These are phyloP conservation scores for Syngnathus rostellatus DNA, from an alignment of 2,797 vertebrate genomes.

Conservation along the genomic window DNA sequence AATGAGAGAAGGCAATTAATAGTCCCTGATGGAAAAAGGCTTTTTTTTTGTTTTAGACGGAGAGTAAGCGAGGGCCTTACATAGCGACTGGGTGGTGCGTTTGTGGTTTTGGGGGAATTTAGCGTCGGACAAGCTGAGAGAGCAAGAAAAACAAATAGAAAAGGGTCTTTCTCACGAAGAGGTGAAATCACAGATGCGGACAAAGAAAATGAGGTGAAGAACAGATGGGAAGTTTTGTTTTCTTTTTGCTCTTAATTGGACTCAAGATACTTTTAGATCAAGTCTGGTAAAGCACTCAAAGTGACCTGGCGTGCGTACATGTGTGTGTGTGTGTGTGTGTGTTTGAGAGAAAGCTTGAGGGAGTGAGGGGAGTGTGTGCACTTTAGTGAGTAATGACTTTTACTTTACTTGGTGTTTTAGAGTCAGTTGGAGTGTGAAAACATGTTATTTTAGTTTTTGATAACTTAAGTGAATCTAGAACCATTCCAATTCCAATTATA, in stretches of 20 bases:
- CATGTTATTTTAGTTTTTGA: neutral
- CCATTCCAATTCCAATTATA: neutral
- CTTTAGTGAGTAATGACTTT: neutral
- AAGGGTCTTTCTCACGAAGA: conserved; percentile 1
- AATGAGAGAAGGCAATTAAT: neutral
- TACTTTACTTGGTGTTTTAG: neutral
- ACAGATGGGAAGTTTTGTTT: conserved; percentile 37
- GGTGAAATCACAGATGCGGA: neutral
- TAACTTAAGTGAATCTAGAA: neutral
- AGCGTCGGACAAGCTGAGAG: conserved; percentile 46
- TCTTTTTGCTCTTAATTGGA: conserved; percentile 17
- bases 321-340: neutral
- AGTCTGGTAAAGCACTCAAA: conserved; percentile 8
- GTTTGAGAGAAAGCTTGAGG: neutral
- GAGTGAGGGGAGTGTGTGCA: neutral
- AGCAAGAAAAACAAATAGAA: conserved; percentile 38
- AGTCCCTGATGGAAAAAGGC: neutral
- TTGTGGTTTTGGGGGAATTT: conserved; percentile 22
- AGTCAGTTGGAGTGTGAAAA: neutral
- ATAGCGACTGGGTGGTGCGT: conserved; percentile 2
- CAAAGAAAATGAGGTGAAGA: conserved; percentile 20
- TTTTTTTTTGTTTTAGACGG: neutral
- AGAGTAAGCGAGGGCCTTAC: conserved; percentile 5
- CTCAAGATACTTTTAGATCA: conserved; percentile 20
- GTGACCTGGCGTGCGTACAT: neutral